These are phyloP conservation scores for Cantharis lateralis DNA, from an alignment of 2,888 invertebrate genomes.

Conservation along the genomic window DNA sequence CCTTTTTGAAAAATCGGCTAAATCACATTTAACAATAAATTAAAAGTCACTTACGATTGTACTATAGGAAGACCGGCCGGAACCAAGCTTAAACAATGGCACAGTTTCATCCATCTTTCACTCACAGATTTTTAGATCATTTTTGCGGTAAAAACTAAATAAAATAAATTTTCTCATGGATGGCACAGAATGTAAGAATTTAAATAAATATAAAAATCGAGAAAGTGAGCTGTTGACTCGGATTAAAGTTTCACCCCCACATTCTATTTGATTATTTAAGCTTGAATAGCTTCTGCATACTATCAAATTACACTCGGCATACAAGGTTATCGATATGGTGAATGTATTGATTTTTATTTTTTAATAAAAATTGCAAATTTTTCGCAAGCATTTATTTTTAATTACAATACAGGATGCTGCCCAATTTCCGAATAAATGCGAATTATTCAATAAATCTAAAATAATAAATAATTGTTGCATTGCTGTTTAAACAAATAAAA, in stretches of 20 bases:
- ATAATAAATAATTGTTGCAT: too few species aligned
- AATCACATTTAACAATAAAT: background rate
- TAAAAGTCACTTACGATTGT: background rate
- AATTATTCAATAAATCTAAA: too few species aligned
- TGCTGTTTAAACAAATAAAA: too few species aligned
- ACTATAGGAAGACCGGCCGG: background rate
- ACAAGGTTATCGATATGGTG: background rate
- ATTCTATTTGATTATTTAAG: background rate
- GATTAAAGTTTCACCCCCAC: slow-evolving; percentile 1
- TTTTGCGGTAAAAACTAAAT: background rate
- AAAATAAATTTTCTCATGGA: background rate
- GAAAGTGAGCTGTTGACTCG: background rate
- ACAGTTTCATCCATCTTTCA: background rate
- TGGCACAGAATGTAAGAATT: background rate
- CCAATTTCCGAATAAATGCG: too few species aligned
- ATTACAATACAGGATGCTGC: too few species aligned
- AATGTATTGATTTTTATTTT: background rate
- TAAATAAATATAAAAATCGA: background rate
- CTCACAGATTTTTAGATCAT: background rate
- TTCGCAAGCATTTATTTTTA: too few species aligned
- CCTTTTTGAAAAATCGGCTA: background rate
- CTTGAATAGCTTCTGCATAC: background rate
- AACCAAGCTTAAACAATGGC: background rate
- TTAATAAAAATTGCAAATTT: background rate
- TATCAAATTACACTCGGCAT: background rate